phyloP scores from a whole-genome alignment of 2,113 vertebrate genomes.

The Tragulus kanchil region DNA sequence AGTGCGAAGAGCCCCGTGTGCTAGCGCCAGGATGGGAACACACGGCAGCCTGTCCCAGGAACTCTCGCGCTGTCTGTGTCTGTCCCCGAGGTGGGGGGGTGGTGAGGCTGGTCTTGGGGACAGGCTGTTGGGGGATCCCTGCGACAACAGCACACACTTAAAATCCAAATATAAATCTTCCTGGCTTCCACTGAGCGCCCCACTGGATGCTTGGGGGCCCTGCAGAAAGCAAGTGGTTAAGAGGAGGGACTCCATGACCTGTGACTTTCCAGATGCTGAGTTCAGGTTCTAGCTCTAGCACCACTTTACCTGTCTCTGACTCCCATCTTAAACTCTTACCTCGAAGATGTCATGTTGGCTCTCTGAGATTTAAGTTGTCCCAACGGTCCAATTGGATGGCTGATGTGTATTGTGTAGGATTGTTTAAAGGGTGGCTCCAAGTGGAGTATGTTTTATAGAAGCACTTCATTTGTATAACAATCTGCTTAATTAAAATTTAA shows the following conservation, averaged over 20 bases:
- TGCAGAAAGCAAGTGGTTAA: no score
- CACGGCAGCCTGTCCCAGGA: neutral
- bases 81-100: fast-evolving
- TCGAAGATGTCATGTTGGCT: neutral
- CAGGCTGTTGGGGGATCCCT: neutral
- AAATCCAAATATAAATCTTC: neutral
- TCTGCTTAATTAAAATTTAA: conserved; percentile 25
- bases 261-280: neutral
- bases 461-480: neutral
- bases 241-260: neutral
- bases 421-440: conserved; percentile 1
- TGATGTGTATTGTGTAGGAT: neutral
- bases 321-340: neutral
- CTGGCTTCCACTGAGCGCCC: neutral
- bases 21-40: fast-evolving
- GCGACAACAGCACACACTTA: neutral
- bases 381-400: neutral
- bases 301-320: neutral
- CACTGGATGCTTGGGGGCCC: neutral
- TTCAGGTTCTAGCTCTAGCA: neutral
- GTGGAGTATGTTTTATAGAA: neutral
- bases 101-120: neutral
- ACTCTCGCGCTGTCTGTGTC: neutral
- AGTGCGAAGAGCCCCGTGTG: conserved; percentile 56
- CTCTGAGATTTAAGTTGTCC: neutral